Percentiles rank a stretch among this genome's conserved stretches.
Evolutionary conservation across 2,888 invertebrate species (phyloP).

Genomic region (Tridacna crocea): DNA sequence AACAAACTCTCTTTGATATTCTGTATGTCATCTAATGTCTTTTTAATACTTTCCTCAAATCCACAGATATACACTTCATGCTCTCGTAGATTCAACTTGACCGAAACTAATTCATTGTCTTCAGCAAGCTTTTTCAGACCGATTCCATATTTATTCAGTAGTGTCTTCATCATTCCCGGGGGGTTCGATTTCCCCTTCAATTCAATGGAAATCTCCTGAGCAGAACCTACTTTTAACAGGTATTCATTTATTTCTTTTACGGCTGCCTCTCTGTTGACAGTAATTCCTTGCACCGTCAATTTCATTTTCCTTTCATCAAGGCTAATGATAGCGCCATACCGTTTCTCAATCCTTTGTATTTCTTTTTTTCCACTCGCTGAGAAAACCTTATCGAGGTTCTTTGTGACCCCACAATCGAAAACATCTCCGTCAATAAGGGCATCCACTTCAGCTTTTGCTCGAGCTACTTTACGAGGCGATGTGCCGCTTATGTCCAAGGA

Average conservation of each 20-base stretch:
- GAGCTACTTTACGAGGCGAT: conserved; percentile 52
- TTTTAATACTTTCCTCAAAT: conserved; percentile 47
- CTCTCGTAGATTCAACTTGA: conserved; percentile 59
- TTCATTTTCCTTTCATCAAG: conserved; percentile 61
- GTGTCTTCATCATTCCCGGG: conserved; percentile 70
- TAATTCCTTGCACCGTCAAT: conserved; percentile 62
- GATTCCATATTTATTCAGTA: conserved; percentile 65
- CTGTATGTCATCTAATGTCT: conserved; percentile 49
- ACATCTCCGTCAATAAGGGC: conserved; percentile 59
- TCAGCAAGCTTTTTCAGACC: conserved; percentile 59
- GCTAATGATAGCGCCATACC: conserved; percentile 51
- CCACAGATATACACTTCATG: conserved; percentile 65
- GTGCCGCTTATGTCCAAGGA: conserved; percentile 58
- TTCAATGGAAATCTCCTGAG: conserved; percentile 38
- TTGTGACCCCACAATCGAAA: conserved; percentile 48
- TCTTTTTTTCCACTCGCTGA: conserved; percentile 53
- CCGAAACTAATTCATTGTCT: conserved; percentile 46
- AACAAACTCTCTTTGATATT: conserved; percentile 12
- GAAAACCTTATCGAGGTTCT: conserved; percentile 51
- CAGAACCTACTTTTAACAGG: conserved; percentile 32
- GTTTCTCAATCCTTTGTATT: conserved; percentile 52
- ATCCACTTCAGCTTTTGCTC: conserved; percentile 54
- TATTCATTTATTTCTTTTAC: conserved; percentile 47
- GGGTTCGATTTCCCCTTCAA: conserved; percentile 67
- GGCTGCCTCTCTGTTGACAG: conserved; percentile 37